Evolutionary conservation across 2,113 vertebrate genomes (phyloP), one percentile per base, ranked within the genome.

Genomic region (Glaucomys volans): DNA sequence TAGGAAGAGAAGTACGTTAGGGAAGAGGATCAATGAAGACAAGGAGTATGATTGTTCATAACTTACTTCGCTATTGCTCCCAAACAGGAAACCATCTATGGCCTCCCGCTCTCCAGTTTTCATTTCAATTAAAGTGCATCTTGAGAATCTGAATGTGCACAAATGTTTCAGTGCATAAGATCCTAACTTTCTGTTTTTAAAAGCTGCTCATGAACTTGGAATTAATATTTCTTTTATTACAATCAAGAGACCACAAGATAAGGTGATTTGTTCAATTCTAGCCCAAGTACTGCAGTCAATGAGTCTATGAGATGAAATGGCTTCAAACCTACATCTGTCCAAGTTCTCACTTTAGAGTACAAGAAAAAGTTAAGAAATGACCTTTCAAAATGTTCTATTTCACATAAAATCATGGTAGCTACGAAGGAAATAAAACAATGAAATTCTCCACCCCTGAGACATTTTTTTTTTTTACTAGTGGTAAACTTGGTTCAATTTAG

Each of bases 381-480:
- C 69, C 50, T 97, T 97, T 96, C 8, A 81, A 97, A 96, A 87
- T 26, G 35, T 77, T 97, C 18, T 79, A 18, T 96, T 97, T 98
- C 88, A 95, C 40, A 74, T 90, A 94, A 97, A 94, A 93, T 94
- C 94, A 95, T 87, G 35, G 79, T 37, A 96, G 90, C 47, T 93
- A 59, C 91, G 59, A 0, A 32, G 83, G 81, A 11, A 11, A 62
- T 92, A 69, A 66, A 96, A 93, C 18, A 97, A 92, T 96, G 71
- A 69, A 76, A 91, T 88, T 67, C 59, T 92, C 92, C 66, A 80
- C 47, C 59, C 20, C 52, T 75, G 52, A 9, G 86, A 8, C 57
- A 30, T 59, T 52, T 42, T 94, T 96, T 96, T 67, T 75, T 10
- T 54, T 30, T 32, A 66, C 12, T 32, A 0, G 0, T 69, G 84